Conservation (phyloP, 2,888 invertebrate genomes). For the Lithosia quadra region DNA sequence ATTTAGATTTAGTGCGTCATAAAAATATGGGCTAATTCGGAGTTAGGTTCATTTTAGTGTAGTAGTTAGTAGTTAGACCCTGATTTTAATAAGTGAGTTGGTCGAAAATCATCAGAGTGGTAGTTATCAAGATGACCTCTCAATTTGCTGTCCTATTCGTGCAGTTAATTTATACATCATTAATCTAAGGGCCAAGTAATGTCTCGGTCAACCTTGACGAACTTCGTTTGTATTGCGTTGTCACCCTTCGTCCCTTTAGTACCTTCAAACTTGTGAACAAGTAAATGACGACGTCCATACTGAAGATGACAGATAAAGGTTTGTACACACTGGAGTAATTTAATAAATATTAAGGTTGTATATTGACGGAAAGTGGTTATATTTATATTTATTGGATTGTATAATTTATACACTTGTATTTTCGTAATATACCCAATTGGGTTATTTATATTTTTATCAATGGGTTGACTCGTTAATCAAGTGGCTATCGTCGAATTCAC, state of each 20-base stretch:
- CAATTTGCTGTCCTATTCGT: not conserved
- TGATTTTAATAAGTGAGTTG: no score
- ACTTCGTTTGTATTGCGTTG: constrained; percentile 18
- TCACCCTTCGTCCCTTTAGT: constrained; percentile 28
- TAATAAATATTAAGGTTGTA: not conserved
- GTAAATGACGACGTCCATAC: constrained; percentile 44
- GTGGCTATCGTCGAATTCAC: no score
- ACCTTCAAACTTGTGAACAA: constrained; percentile 37
- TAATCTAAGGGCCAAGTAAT: constrained; percentile 4
- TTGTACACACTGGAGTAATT: not conserved
- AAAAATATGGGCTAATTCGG: not conserved
- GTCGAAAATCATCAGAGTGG: not conserved
- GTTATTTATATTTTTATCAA: no score
- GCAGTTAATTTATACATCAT: not conserved
- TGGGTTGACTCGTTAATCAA: no score
- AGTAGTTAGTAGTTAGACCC: no score
- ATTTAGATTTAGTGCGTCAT: not conserved
- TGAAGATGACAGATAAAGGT: constrained; percentile 29
- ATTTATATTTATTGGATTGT: no score
- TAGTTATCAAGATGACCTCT: not conserved
- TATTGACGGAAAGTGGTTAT: not conserved
- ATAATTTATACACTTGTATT: no score
- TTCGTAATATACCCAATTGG: no score
- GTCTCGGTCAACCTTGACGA: not conserved
- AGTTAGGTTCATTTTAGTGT: not conserved